Evolutionary conservation across 2,888 invertebrate genomes (phyloP).

Genomic region (Catocala sponsa): DNA sequence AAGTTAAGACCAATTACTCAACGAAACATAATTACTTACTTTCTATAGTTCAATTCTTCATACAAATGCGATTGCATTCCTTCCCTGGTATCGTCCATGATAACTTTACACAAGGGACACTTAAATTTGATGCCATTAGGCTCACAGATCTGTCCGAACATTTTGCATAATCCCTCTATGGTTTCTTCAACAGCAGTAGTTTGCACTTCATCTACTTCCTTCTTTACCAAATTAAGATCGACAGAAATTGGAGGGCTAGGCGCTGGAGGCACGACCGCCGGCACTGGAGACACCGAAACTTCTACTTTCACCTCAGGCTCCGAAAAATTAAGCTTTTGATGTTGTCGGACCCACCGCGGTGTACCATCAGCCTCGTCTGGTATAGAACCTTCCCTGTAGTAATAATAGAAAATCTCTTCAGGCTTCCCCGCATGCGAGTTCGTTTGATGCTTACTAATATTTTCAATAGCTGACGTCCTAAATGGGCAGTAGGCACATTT

Average conservation of each 20-base stretch:
- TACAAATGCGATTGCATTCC: constrained; percentile 91
- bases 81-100: constrained; percentile 86
- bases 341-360: constrained; percentile 74
- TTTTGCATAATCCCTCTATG: constrained; percentile 67
- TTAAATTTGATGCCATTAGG: constrained; percentile 86
- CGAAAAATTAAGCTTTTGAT: constrained; percentile 51
- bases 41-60: constrained; percentile 90
- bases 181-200: constrained; percentile 40
- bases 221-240: constrained; percentile 75
- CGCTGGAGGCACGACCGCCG: constrained; percentile 13
- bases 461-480: constrained; percentile 81
- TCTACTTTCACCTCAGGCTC: constrained; percentile 67
- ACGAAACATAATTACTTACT: constrained; percentile 75
- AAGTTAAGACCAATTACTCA: background rate
- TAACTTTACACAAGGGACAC: constrained; percentile 89
- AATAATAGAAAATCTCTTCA: constrained; percentile 82
- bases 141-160: constrained; percentile 76
- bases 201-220: constrained; percentile 56
- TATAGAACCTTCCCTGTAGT: constrained; percentile 81
- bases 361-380: constrained; percentile 69
- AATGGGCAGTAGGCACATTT: constrained; percentile 91
- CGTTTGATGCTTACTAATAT: constrained; percentile 89
- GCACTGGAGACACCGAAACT: constrained; percentile 29
- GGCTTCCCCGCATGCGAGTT: constrained; percentile 85
- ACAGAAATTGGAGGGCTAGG: constrained; percentile 42